Base-by-base conservation (phyloP, 2,888 invertebrate species). In the Nowickia ferox region DNA sequence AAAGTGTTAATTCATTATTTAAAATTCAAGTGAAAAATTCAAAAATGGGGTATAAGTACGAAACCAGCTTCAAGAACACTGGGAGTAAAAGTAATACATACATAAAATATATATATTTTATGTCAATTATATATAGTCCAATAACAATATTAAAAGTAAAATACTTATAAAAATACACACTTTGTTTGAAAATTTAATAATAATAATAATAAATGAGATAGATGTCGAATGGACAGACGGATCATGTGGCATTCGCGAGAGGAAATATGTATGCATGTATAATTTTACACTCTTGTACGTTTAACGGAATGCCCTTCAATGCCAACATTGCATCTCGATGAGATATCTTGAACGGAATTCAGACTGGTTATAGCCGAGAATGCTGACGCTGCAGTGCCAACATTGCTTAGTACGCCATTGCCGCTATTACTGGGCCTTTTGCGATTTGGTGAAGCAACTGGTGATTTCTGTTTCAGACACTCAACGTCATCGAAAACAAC, bases 401-500 rank as follows among this genome's bases (percentile, higher is more conserved):
- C 75, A 30, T 84, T 87, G 65, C 87, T 88, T 17, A 87, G 86
- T 13, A 86, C 80, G 13, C 81, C 81, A 40, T 88, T 68, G 40
- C 74, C 74, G 44, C 88, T 86, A 81, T 90, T 90, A 83, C 92
- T 93, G 5, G 92, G 91, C 8, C 93, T 90, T 82, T 93, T 93
- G 5, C 93, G 91, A 22, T 91, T 90, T 6, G 93, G 93, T n/a
- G 93, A 93, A 57, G 90, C 92, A 1, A 94, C 95, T 0, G 97
- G 97, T 0, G 97, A 97, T 89, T 95, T 95, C 90, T 98, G 97
- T 87, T 95, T 96, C 10, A 98, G 92, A 90, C 96, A 96, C 92
- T 99, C 99, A 1, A 99, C 96, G 92, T 99, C 99, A 89, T 97
- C 96, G 91, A 99, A 98, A 40, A 98, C 96, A 0, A 99, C 97